Conservation (phyloP, 2,113 vertebrate species). For the Labeo catla region DNA sequence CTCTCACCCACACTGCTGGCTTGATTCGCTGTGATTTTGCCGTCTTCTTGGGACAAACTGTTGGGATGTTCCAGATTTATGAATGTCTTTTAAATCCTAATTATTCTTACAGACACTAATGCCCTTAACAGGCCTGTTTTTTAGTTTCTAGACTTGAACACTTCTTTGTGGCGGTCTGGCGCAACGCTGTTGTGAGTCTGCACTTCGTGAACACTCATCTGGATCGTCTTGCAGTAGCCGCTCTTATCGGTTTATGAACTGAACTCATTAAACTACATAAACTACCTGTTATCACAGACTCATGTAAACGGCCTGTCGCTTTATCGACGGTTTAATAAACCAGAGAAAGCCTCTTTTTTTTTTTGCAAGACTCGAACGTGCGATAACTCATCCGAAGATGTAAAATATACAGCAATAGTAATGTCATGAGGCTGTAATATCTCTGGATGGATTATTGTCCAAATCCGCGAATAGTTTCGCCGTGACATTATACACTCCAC, state of each 20-base stretch:
- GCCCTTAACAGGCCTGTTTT: conserved; percentile 65
- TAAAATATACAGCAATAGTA: conserved; percentile 29
- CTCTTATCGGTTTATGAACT: neutral
- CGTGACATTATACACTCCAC: conserved; percentile 64
- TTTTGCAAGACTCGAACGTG: neutral
- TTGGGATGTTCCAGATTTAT: conserved; percentile 67
- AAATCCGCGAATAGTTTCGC: conserved; percentile 45
- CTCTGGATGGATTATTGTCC: conserved; percentile 20
- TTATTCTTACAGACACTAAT: conserved; percentile 66
- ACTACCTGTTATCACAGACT: neutral
- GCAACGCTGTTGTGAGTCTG: conserved; percentile 16
- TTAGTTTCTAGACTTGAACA: conserved; percentile 13
- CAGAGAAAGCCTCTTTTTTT: neutral
- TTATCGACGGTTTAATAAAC: conserved; percentile 10
- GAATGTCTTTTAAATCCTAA: conserved; percentile 64
- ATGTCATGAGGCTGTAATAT: conserved; percentile 17
- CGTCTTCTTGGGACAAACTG: conserved; percentile 60
- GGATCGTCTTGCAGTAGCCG: conserved; percentile 4
- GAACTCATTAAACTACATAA: conserved; percentile 22
- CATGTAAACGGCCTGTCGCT: conserved; percentile 11
- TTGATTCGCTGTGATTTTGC: conserved; percentile 62
- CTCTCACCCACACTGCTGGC: neutral
- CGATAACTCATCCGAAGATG: conserved; percentile 23
- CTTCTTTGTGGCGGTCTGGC: conserved; percentile 39
- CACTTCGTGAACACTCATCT: neutral